Evolutionary conservation across 92 coral and sea anemone genomes (phyloP).

Genomic region (Palythoa grandis): DNA sequence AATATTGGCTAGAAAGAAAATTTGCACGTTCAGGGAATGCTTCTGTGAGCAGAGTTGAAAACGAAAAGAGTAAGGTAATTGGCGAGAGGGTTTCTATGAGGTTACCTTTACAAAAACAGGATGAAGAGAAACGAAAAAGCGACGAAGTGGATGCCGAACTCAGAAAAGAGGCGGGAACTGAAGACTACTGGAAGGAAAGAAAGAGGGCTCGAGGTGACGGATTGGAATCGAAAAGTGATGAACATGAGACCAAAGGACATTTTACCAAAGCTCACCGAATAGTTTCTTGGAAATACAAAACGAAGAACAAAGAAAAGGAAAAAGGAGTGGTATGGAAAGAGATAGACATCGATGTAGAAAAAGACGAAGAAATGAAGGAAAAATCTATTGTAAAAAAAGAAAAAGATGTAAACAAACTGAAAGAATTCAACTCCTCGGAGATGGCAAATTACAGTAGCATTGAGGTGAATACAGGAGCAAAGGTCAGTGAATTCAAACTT

Average conservation of each 20-base stretch:
- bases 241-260: neutral
- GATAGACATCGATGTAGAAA: conserved; percentile 5
- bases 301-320: neutral
- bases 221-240: neutral
- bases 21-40: conserved; percentile 27
- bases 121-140: conserved; percentile 1
- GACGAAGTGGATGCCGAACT: neutral
- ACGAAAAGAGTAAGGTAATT: neutral
- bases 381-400: neutral
- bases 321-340: neutral
- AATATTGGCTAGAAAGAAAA: conserved; percentile 36
- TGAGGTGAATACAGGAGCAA: neutral
- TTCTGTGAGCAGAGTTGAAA: conserved; percentile 7
- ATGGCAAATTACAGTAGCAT: neutral
- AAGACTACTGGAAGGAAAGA: conserved; percentile 21
- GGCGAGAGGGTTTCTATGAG: conserved; percentile 16
- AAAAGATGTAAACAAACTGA: neutral
- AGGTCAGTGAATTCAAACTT: neutral
- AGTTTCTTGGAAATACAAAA: conserved; percentile 1
- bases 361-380: neutral
- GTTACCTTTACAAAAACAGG: conserved; percentile 11
- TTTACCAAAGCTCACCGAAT: neutral
- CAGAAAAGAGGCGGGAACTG: neutral
- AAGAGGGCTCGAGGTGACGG: neutral
- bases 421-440: neutral